These are phyloP conservation scores for Hydropsyche betteni DNA, from an alignment of 2,888 invertebrate species.

Conservation along the genomic window DNA sequence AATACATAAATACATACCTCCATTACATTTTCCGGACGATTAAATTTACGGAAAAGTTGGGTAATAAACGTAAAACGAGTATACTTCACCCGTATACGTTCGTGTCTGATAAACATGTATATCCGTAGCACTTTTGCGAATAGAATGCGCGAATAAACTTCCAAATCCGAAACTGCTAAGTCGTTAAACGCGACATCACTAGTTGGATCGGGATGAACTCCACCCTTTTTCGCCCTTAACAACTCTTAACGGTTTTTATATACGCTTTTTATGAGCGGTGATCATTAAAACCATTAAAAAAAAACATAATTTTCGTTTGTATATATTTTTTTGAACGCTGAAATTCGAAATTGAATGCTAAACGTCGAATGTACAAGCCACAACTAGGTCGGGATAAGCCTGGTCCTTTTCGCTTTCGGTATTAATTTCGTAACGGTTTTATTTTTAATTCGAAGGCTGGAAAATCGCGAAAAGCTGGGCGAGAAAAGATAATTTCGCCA, in stretches of 20 bases:
- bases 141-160: slow-evolving; percentile 13
- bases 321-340: too few relatives aligned
- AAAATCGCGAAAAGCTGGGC: slow-evolving; percentile 35
- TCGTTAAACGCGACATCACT: too few relatives aligned
- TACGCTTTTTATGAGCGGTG: too few relatives aligned
- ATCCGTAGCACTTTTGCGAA: slow-evolving; percentile 5
- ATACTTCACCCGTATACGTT: not conserved
- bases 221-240: too few relatives aligned
- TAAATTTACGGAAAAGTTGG: slow-evolving; percentile 39
- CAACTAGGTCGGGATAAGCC: too few relatives aligned
- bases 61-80: slow-evolving; percentile 36
- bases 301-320: too few relatives aligned
- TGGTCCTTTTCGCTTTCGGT: not conserved
- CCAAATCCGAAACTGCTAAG: not conserved
- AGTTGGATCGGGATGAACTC: too few relatives aligned
- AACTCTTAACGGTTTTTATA: too few relatives aligned
- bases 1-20: slow-evolving; percentile 37
- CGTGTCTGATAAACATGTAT: not conserved
- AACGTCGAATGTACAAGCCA: too few relatives aligned
- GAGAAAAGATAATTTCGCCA: slow-evolving; percentile 43
- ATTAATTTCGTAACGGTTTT: slow-evolving; percentile 25
- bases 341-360: too few relatives aligned
- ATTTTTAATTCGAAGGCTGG: slow-evolving; percentile 38
- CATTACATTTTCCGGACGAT: slow-evolving; percentile 45
- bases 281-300: too few relatives aligned